A percentile compares a stretch with the other conserved stretches of the same genome.
phyloP scores from a whole-genome alignment of 35 echinoderm and acorn worm genomes.

The Acanthaster planci region DNA sequence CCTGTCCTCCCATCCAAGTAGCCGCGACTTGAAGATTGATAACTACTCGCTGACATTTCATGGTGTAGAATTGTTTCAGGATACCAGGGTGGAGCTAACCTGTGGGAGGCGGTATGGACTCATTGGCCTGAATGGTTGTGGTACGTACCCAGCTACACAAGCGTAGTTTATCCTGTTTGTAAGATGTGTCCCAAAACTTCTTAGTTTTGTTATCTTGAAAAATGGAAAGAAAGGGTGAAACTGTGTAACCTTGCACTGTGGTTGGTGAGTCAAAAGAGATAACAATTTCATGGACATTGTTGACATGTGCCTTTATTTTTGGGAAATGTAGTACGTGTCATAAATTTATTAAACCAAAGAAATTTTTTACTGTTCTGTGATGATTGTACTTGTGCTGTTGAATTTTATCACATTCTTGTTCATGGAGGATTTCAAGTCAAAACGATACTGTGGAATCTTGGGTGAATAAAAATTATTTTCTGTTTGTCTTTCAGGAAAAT shows the following conservation, averaged over 20 bases:
- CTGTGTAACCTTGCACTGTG: no score
- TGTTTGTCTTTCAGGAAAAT: constrained; percentile 68
- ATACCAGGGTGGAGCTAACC: constrained; percentile 87
- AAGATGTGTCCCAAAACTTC: no score
- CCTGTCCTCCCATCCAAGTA: constrained; percentile 71
- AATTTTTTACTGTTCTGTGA: no score
- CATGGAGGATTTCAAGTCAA: not conserved
- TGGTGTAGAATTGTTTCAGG: constrained; percentile 80
- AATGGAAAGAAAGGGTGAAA: no score
- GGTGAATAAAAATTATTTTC: not conserved
- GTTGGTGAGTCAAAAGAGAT: no score
- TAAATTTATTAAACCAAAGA: no score
- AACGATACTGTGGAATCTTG: no score
- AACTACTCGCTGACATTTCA: constrained; percentile 94
- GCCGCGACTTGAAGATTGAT: constrained; percentile 88
- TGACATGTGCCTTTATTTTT: no score
- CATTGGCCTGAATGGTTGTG: constrained; percentile 87
- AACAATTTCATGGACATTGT: no score
- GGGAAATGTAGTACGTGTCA: no score
- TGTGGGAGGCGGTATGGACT: constrained; percentile 86
- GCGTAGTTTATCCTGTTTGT: not conserved
- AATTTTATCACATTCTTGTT: not conserved
- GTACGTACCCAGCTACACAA: constrained; percentile 41
- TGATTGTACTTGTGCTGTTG: not conserved
- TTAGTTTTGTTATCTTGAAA: no score